These are phyloP conservation scores for Teleogryllus occipitalis DNA, from an alignment of 1,140 invertebrate species.

Conservation along the genomic window DNA sequence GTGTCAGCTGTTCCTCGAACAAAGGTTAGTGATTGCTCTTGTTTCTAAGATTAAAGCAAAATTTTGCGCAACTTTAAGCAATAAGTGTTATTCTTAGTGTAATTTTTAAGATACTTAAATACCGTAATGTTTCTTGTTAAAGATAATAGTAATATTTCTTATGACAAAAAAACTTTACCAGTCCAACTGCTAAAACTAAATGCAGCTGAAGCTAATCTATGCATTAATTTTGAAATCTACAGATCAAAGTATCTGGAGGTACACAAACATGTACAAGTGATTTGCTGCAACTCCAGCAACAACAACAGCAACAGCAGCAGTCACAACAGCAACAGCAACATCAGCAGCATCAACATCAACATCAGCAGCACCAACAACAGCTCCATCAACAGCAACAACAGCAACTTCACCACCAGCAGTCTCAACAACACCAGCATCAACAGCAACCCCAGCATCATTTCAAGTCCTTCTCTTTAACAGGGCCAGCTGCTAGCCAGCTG, in stretches of 20 bases:
- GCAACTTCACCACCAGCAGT: slow-evolving; percentile 1
- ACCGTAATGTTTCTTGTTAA: too few species aligned
- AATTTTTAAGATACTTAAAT: too few species aligned
- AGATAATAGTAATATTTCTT: too few species aligned
- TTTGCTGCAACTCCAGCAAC: slow-evolving; percentile 33
- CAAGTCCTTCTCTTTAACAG: slow-evolving; percentile 71
- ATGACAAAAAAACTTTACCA: too few species aligned
- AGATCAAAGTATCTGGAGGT: slow-evolving; percentile 64
- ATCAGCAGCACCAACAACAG: not conserved
- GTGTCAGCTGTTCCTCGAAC: slow-evolving; percentile 74
- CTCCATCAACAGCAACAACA: not conserved
- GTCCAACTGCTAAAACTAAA: too few species aligned
- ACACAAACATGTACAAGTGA: slow-evolving; percentile 81
- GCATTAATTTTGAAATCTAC: too few species aligned
- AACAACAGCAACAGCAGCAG: not conserved
- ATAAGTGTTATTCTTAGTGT: too few species aligned
- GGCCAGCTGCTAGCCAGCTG: slow-evolving; percentile 69
- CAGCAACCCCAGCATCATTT: slow-evolving; percentile 40
- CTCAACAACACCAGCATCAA: slow-evolving; percentile 18
- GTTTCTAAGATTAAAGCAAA: too few species aligned
- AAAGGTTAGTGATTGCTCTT: slow-evolving; percentile 36
- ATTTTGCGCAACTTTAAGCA: too few species aligned
- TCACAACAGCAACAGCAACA: not conserved
- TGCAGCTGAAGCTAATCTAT: too few species aligned
- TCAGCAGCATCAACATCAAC: slow-evolving; percentile 21